phyloP scores from a whole-genome alignment of 2,113 vertebrate species.

The Tyto alba region DNA sequence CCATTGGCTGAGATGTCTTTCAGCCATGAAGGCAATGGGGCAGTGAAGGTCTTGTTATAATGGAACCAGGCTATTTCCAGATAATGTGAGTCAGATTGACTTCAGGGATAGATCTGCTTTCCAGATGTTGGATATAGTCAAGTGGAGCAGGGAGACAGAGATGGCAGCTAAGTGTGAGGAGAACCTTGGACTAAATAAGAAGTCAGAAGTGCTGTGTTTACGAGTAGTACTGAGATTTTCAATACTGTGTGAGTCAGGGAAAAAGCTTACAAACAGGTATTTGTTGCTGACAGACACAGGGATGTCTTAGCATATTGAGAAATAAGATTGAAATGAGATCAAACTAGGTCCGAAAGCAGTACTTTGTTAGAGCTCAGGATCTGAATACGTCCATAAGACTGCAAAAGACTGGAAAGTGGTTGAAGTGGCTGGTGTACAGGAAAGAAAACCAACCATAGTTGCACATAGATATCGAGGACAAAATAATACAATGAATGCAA shows the following conservation, averaged over 20 bases:
- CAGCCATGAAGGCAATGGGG: conserved; percentile 54
- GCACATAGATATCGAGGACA: background rate
- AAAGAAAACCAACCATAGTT: background rate
- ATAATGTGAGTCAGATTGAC: conserved; percentile 62
- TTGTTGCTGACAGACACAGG: background rate
- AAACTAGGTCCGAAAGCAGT: background rate
- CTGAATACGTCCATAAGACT: background rate
- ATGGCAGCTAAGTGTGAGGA: conserved; percentile 3
- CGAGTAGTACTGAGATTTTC: background rate
- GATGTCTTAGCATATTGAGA: background rate
- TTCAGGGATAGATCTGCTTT: conserved; percentile 52
- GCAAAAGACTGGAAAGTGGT: background rate
- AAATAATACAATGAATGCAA: background rate
- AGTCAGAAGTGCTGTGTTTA: background rate
- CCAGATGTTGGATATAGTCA: conserved; percentile 56
- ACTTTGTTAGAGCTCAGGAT: background rate
- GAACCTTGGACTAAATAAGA: background rate
- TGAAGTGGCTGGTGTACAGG: background rate
- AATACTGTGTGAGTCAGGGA: background rate
- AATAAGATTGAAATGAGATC: background rate
- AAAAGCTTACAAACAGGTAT: background rate
- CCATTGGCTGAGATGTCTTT: conserved; percentile 47
- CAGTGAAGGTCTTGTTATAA: conserved; percentile 63
- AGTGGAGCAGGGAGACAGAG: conserved; percentile 24
- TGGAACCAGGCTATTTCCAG: conserved; percentile 60